Evolutionary conservation across 2,113 vertebrate genomes (phyloP).

Genomic region (rat (Rattus norvegicus)): DNA sequence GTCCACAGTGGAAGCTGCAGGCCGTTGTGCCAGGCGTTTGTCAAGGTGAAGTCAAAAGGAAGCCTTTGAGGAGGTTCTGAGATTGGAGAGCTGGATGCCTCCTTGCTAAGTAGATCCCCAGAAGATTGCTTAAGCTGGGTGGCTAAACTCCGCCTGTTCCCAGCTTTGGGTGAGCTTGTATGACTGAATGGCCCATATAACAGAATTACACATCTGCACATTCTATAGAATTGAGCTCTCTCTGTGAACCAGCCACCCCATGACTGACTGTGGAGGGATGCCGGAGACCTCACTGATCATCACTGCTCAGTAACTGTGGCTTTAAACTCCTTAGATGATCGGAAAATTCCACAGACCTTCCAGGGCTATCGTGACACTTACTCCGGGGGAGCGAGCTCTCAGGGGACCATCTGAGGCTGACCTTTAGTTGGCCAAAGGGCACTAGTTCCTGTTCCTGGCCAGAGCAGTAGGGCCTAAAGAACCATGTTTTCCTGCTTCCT

Average conservation of each 20-base stretch:
- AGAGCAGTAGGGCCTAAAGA: background rate
- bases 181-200: background rate
- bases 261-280: background rate
- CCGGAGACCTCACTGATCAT: fast-evolving
- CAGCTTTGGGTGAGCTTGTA: background rate
- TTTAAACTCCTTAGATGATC: background rate
- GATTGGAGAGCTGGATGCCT: slow-evolving; percentile 34
- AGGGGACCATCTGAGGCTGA: background rate
- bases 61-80: background rate
- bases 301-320: background rate
- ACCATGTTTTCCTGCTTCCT: background rate
- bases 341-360: background rate
- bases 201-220: background rate
- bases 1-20: background rate
- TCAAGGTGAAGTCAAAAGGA: background rate
- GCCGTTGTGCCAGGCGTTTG: slow-evolving; percentile 28
- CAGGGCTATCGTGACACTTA: background rate
- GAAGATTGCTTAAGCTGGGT: slow-evolving; percentile 32
- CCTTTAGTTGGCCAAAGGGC: background rate
- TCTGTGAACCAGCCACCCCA: background rate
- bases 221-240: background rate
- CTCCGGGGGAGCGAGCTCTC: background rate
- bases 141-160: slow-evolving; percentile 3
- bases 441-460: background rate
- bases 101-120: background rate